phyloP scores from a whole-genome alignment of 2,888 invertebrate species.

The Drosophila greeni region DNA sequence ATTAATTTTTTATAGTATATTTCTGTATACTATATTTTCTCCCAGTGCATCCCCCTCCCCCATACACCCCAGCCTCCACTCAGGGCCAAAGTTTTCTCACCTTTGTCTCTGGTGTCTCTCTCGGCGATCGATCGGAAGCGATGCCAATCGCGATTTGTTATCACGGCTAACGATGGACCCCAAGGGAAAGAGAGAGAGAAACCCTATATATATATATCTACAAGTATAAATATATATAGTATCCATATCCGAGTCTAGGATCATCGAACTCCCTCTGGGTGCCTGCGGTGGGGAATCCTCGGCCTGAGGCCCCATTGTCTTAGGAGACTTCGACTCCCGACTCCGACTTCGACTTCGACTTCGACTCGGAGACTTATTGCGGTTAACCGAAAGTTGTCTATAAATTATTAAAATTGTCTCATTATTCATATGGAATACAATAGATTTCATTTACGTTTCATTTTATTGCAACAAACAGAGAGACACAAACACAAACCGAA shows the following conservation, averaged over 20 bases:
- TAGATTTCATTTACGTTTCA: slow-evolving; percentile 74
- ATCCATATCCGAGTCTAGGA: slow-evolving; percentile 59
- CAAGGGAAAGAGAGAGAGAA: slow-evolving; percentile 37
- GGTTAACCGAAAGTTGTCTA: slow-evolving; percentile 78
- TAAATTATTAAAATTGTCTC: slow-evolving; percentile 79
- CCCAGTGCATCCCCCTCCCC: background rate
- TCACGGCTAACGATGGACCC: slow-evolving; percentile 42
- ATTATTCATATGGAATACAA: slow-evolving; percentile 79
- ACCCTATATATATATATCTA: slow-evolving; percentile 59
- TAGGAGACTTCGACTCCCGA: too few relatives aligned
- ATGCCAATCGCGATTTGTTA: slow-evolving; percentile 67
- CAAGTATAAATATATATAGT: slow-evolving; percentile 40
- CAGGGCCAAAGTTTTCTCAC: slow-evolving; percentile 56
- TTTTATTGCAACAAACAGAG: slow-evolving; percentile 68
- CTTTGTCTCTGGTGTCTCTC: slow-evolving; percentile 52
- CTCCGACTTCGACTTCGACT: too few relatives aligned
- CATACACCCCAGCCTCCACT: background rate
- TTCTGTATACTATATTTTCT: background rate
- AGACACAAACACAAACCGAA: slow-evolving; percentile 21
- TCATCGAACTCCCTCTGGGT: slow-evolving; percentile 69
- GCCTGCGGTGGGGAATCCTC: slow-evolving; percentile 45
- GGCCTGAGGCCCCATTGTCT: slow-evolving; percentile 25
- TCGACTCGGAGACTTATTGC: too few relatives aligned
- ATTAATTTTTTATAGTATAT: too few relatives aligned
- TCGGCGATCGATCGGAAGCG: slow-evolving; percentile 60